Percentiles rank a stretch among this genome's conserved stretches.
Conservation (phyloP, 2,797 vertebrate species). For the Rhincodon typus region DNA sequence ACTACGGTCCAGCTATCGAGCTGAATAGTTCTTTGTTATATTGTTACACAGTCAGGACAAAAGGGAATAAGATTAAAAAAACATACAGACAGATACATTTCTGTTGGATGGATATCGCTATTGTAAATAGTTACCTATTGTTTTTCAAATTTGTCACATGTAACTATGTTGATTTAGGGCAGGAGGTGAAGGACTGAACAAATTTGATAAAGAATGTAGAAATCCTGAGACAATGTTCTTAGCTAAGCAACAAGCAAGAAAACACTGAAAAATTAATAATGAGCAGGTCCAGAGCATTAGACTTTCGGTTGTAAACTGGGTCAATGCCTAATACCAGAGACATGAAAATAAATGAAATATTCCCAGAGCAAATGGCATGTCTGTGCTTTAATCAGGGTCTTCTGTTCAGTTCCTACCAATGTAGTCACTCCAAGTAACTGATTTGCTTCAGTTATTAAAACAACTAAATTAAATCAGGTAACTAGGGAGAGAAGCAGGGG, state of each 20-base stretch:
- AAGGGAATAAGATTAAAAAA: neutral
- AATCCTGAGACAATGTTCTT: slow-evolving; percentile 9
- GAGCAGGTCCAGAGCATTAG: neutral
- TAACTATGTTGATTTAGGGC: neutral
- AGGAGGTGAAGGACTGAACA: slow-evolving; percentile 3
- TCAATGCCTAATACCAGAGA: neutral
- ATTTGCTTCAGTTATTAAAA: slow-evolving; percentile 23
- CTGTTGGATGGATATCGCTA: neutral
- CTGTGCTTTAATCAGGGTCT: neutral
- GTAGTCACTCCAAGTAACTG: slow-evolving; percentile 20
- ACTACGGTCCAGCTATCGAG: neutral
- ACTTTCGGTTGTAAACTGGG: neutral
- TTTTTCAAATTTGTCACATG: slow-evolving; percentile 26
- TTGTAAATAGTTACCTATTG: slow-evolving; percentile 20
- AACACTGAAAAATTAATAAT: neutral
- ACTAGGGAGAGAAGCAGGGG: neutral
- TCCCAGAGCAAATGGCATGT: neutral
- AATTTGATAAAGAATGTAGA: slow-evolving; percentile 19
- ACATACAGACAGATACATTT: slow-evolving; percentile 18
- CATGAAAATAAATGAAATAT: neutral
- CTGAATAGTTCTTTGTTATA: slow-evolving; percentile 1
- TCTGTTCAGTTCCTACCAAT: neutral
- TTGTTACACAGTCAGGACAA: neutral
- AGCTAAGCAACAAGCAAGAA: neutral
- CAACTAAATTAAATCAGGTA: neutral